These are phyloP conservation scores for Iselma pallidipennis DNA, from an alignment of 2,888 invertebrate genomes.

Conservation along the genomic window DNA sequence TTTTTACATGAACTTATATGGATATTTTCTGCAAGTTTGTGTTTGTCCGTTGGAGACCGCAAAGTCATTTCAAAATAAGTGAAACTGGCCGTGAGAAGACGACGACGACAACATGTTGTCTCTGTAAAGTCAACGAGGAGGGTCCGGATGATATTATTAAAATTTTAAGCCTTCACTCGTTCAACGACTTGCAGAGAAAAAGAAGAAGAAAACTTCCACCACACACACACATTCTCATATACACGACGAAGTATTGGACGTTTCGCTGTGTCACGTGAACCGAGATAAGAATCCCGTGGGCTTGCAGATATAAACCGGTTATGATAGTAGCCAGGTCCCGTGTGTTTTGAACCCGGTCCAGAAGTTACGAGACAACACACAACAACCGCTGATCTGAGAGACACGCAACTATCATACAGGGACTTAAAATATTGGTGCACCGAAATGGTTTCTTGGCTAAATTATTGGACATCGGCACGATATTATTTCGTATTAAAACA, in stretches of 20 bases:
- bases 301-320: slow-evolving; percentile 34
- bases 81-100: background rate
- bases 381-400: slow-evolving; percentile 26
- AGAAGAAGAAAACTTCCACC: slow-evolving; percentile 18
- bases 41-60: too few relatives aligned
- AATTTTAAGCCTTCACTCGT: slow-evolving; percentile 34
- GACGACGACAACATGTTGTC: background rate
- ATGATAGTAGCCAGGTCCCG: slow-evolving; percentile 30
- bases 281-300: slow-evolving; percentile 39
- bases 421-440: slow-evolving; percentile 35
- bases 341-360: slow-evolving; percentile 27
- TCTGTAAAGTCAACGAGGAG: background rate
- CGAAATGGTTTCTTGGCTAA: slow-evolving; percentile 31
- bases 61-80: background rate
- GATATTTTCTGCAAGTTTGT: too few relatives aligned
- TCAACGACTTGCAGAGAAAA: slow-evolving; percentile 31
- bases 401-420: slow-evolving; percentile 44
- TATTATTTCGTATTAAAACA: slow-evolving; percentile 30
- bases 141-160: slow-evolving; percentile 31
- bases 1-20: too few relatives aligned
- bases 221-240: too few relatives aligned
- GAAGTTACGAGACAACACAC: slow-evolving; percentile 35
- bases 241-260: too few relatives aligned
- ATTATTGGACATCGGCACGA: slow-evolving; percentile 40
- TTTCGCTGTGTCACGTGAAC: slow-evolving; percentile 36